Conservation (phyloP, 1,140 invertebrate genomes). For the Bombus vancouverensis region DNA sequence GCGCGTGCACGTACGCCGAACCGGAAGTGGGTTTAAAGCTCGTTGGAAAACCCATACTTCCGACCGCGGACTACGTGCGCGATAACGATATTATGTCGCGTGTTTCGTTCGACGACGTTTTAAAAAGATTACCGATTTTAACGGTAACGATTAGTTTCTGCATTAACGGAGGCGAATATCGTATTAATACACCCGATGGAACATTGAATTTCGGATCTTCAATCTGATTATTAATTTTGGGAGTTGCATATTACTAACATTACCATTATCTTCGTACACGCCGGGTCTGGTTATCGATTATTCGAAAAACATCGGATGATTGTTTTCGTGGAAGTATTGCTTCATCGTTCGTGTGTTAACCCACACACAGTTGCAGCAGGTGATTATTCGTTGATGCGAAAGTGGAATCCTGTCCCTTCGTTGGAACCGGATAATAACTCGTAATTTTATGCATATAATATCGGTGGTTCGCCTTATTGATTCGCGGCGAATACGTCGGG, state of each 20-base stretch:
- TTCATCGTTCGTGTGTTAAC: neutral
- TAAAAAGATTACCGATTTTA: neutral
- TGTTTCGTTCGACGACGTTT: neutral
- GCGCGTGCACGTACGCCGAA: neutral
- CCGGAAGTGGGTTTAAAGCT: conserved; percentile 5
- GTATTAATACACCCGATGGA: conserved; percentile 9
- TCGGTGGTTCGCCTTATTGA: neutral
- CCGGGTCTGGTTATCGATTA: neutral
- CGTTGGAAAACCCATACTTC: no score
- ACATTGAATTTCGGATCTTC: conserved; percentile 10
- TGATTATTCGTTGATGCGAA: neutral
- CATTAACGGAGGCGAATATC: neutral
- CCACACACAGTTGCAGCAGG: no score
- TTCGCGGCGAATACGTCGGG: neutral
- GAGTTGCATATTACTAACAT: neutral
- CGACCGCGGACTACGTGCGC: no score
- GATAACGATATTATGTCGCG: neutral
- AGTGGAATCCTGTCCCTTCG: neutral
- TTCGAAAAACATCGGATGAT: conserved; percentile 22
- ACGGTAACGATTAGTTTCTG: neutral
- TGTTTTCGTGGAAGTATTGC: neutral
- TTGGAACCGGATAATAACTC: neutral
- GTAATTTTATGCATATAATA: conserved; percentile 23
- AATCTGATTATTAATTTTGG: conserved; percentile 26
- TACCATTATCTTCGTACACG: neutral